phyloP scores from a whole-genome alignment of 1,140 invertebrate species.

The Callitettix versicolor region DNA sequence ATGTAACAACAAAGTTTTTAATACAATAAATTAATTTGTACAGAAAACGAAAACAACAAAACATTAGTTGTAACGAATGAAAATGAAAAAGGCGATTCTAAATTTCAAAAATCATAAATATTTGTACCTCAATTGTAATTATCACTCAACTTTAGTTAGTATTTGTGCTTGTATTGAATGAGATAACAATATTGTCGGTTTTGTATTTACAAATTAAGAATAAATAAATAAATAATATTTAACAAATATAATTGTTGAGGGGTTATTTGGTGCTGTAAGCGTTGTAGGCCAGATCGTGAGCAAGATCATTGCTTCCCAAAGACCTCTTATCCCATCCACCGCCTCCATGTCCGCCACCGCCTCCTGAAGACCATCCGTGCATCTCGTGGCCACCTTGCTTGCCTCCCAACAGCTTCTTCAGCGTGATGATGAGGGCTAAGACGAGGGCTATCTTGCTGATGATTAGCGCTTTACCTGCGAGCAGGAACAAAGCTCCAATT shows the following conservation, averaged over 20 bases:
- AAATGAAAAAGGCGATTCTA: too few species aligned
- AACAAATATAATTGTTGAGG: neutral
- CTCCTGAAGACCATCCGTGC: slow-evolving; percentile 29
- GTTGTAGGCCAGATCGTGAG: slow-evolving; percentile 60
- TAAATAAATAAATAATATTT: too few species aligned
- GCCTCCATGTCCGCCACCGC: slow-evolving; percentile 22
- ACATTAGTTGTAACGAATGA: too few species aligned
- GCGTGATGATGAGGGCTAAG: slow-evolving; percentile 60
- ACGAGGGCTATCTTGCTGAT: slow-evolving; percentile 64
- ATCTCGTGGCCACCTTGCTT: slow-evolving; percentile 33
- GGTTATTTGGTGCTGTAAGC: slow-evolving; percentile 42
- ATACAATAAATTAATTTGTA: too few species aligned
- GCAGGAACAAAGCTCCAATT: slow-evolving; percentile 57
- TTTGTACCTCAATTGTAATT: too few species aligned
- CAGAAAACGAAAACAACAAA: too few species aligned
- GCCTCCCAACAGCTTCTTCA: slow-evolving; percentile 57
- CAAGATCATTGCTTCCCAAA: slow-evolving; percentile 35
- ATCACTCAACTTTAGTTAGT: too few species aligned
- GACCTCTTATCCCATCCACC: slow-evolving; percentile 47
- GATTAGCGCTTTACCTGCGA: slow-evolving; percentile 62
- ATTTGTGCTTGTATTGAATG: too few species aligned
- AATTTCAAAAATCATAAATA: too few species aligned
- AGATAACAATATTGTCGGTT: too few species aligned
- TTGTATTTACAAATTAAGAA: too few species aligned
- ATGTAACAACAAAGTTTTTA: too few species aligned